Percentiles rank a stretch among this genome's conserved stretches.
Conservation (phyloP, 2,113 vertebrate genomes). For the Lanius collurio region DNA sequence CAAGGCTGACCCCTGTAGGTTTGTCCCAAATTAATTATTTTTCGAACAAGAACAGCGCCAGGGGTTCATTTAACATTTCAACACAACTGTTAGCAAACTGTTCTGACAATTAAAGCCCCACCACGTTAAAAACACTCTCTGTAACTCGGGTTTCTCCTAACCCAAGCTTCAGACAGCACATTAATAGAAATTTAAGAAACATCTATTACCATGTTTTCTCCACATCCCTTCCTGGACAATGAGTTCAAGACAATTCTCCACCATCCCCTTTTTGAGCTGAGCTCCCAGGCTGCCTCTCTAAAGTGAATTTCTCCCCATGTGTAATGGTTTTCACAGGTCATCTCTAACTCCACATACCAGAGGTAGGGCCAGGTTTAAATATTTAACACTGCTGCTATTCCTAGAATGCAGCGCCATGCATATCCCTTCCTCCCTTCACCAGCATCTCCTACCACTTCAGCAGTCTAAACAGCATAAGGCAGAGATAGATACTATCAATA, state of each 20-base stretch:
- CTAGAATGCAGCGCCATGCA: not conserved
- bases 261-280: not conserved
- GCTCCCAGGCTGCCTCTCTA: not conserved
- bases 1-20: slow-evolving; percentile 24
- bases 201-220: not conserved
- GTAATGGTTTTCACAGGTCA: not conserved
- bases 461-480: not conserved
- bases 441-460: not conserved
- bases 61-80: not conserved
- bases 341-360: not conserved
- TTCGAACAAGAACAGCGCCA: not conserved
- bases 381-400: not conserved
- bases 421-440: not conserved
- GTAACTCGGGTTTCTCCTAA: not conserved
- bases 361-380: not conserved
- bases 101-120: not conserved
- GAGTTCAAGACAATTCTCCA: not conserved
- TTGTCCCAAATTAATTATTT: not conserved
- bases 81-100: not conserved
- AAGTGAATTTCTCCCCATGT: not conserved
- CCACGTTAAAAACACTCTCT: fast-evolving
- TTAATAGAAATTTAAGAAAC: not conserved
- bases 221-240: not conserved
- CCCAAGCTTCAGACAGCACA: not conserved
- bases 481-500: not conserved